Conservation (phyloP, 2,888 invertebrate species). For the Lithophane leautieri region DNA sequence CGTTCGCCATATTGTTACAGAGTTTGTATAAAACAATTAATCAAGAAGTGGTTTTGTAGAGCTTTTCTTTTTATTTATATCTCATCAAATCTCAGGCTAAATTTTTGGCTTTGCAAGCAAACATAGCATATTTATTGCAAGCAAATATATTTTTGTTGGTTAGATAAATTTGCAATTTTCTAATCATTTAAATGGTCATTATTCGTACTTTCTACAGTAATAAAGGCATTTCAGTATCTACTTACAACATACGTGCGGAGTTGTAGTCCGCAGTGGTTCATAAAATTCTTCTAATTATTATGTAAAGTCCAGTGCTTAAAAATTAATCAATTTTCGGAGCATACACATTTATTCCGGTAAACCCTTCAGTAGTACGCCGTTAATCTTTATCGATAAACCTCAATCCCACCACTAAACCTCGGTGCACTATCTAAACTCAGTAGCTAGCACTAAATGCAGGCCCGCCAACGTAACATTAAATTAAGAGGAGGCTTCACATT, state of each 20-base stretch:
- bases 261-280: too few relatives aligned
- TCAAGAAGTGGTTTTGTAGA: not conserved
- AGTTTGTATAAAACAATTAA: not conserved
- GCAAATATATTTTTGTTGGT: too few relatives aligned
- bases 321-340: not conserved
- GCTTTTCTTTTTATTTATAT: too few relatives aligned
- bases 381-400: slow-evolving; percentile 42
- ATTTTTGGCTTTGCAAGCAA: not conserved
- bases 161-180: not conserved
- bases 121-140: too few relatives aligned
- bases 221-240: not conserved
- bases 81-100: not conserved
- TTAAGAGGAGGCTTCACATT: slow-evolving; percentile 70
- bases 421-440: slow-evolving; percentile 60
- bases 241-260: not conserved
- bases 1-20: not conserved
- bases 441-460: slow-evolving; percentile 72
- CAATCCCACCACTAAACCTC: slow-evolving; percentile 65
- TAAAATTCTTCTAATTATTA: too few relatives aligned
- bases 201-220: not conserved
- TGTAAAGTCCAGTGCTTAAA: not conserved
- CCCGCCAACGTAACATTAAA: slow-evolving; percentile 80
- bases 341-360: not conserved
- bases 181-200: not conserved
- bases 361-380: not conserved